Conservation (phyloP, 2,797 vertebrate genomes). For the Liasis olivaceus region DNA sequence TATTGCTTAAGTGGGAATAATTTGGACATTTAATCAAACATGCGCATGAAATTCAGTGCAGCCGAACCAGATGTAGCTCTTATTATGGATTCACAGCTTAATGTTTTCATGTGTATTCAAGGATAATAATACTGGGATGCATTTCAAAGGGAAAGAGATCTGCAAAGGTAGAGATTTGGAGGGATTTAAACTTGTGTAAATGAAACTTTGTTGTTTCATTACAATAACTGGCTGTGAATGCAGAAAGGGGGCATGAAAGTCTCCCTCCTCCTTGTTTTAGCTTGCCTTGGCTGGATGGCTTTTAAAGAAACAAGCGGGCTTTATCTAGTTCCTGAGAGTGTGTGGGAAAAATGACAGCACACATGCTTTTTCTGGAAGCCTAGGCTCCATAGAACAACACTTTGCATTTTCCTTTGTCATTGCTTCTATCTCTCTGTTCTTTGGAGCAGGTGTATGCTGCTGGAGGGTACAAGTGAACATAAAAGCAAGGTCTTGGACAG, state of each 20-base stretch:
- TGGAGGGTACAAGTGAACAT: neutral
- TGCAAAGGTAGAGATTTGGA: constrained; percentile 52
- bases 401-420: neutral
- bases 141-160: constrained; percentile 50
- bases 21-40: constrained; percentile 68
- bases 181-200: constrained; percentile 61
- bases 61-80: constrained; percentile 58
- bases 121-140: constrained; percentile 50
- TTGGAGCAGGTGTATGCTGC: neutral
- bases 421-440: neutral
- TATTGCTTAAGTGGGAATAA: constrained; percentile 66
- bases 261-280: constrained; percentile 13
- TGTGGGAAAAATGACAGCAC: neutral
- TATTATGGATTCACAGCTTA: constrained; percentile 64
- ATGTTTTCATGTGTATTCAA: constrained; percentile 58
- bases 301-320: constrained; percentile 3
- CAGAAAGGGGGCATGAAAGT: constrained; percentile 31
- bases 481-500: too few relatives aligned
- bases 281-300: neutral
- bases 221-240: constrained; percentile 53
- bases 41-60: constrained; percentile 44
- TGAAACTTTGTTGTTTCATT: constrained; percentile 64
- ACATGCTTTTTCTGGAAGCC: neutral
- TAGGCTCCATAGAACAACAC: neutral
- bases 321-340: neutral